Conservation (phyloP, 2,797 vertebrate genomes). For the Mus minutoides region DNA sequence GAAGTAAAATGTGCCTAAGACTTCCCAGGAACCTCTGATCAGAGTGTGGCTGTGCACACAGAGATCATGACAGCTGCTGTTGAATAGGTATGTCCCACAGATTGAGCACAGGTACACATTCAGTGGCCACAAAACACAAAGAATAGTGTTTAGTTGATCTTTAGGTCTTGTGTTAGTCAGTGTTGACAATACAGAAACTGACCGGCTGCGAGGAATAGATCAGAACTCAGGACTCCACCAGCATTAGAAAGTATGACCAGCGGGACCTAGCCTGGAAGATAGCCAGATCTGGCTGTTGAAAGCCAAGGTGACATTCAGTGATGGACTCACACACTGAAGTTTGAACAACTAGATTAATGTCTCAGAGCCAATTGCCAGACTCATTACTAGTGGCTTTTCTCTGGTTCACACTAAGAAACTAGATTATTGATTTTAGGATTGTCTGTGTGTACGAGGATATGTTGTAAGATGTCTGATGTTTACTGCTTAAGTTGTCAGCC, state of each 20-base stretch:
- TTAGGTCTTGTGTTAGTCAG: not conserved
- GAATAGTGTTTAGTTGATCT: not conserved
- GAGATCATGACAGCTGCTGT: not conserved
- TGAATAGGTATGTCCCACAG: not conserved
- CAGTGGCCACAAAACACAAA: not conserved
- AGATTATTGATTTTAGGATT: conserved; percentile 92
- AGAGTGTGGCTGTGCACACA: not conserved
- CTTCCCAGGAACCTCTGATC: not conserved
- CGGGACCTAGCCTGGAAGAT: conserved; percentile 63
- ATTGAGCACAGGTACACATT: accelerated
- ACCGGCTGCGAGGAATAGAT: conserved; percentile 78
- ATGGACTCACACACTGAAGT: conserved; percentile 86
- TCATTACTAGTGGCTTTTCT: conserved; percentile 87
- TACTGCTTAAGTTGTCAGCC: conserved; percentile 88
- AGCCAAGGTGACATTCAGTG: conserved; percentile 88
- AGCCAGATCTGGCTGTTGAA: conserved; percentile 86
- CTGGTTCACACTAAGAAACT: conserved; percentile 87
- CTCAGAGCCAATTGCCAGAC: conserved; percentile 79
- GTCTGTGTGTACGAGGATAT: conserved; percentile 84
- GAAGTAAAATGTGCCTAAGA: not conserved
- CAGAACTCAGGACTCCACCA: conserved; percentile 63
- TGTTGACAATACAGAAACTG: conserved; percentile 73
- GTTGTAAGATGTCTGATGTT: conserved; percentile 86
- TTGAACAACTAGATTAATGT: conserved; percentile 84
- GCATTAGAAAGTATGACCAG: conserved; percentile 75